Conservation (phyloP, 64 coral and sea anemone genomes). For the Anthopleura sola region DNA sequence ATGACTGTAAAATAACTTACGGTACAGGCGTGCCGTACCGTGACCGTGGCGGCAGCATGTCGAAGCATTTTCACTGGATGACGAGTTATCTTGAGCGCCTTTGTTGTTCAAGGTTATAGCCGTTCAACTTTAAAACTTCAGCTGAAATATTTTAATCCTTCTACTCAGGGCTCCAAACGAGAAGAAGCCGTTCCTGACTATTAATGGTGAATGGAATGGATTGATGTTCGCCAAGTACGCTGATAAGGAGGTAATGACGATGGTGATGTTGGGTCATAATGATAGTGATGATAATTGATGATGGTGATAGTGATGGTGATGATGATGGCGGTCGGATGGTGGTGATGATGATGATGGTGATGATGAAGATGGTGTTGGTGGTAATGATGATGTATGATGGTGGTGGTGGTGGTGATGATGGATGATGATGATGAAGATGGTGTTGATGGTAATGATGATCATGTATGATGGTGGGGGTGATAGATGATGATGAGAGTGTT, state of each 20-base stretch:
- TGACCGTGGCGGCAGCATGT: background rate
- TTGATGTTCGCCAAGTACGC: slow-evolving; percentile 84
- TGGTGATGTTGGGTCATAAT: background rate
- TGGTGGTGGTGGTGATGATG: no score
- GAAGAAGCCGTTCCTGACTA: slow-evolving; percentile 81
- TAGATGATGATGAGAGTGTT: background rate
- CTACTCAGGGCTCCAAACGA: slow-evolving; percentile 63
- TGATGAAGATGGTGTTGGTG: background rate
- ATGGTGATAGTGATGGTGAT: background rate
- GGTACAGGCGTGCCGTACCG: no score
- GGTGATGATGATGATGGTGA: background rate
- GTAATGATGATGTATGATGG: background rate
- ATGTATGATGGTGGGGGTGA: background rate
- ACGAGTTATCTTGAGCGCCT: no score
- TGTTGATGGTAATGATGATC: background rate
- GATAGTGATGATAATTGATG: background rate
- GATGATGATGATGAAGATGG: no score
- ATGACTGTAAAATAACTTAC: no score
- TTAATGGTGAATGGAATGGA: slow-evolving; percentile 91
- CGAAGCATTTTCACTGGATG: background rate
- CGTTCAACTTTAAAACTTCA: background rate
- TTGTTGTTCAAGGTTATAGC: no score
- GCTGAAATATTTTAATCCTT: background rate
- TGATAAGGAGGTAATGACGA: slow-evolving; percentile 44
- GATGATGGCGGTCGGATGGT: no score